These are phyloP conservation scores for Pao palembangensis DNA, from an alignment of 2,113 vertebrate genomes.

Conservation along the genomic window DNA sequence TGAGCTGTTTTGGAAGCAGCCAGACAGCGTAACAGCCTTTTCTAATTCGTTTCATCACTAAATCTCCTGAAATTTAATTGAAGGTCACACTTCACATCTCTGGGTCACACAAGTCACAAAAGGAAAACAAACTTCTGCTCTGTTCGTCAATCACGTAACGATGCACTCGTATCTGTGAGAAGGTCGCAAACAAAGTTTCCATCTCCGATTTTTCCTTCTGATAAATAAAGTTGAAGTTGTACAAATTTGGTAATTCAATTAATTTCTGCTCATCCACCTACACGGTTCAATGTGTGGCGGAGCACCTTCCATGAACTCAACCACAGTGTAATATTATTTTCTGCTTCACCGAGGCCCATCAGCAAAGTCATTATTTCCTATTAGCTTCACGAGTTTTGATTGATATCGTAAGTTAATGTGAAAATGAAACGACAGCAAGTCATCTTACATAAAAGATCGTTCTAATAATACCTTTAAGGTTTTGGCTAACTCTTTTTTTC, in stretches of 20 bases:
- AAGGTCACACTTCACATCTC: constrained; percentile 56
- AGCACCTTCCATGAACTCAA: constrained; percentile 32
- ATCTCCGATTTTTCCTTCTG: constrained; percentile 2
- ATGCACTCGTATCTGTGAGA: too few relatives aligned
- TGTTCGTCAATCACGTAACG: too few relatives aligned
- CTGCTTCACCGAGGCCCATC: constrained; percentile 61
- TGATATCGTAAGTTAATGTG: constrained; percentile 57
- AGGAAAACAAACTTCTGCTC: too few relatives aligned
- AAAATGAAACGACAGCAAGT: constrained; percentile 50
- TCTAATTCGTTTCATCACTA: constrained; percentile 57
- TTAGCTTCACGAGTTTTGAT: constrained; percentile 55
- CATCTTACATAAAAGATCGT: constrained; percentile 24
- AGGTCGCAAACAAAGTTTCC: not conserved
- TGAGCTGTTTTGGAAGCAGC: too few relatives aligned
- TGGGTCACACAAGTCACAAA: not conserved
- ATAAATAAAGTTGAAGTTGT: not conserved
- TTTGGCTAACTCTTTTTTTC: not conserved
- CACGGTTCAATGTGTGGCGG: constrained; percentile 20
- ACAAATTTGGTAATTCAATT: constrained; percentile 43
- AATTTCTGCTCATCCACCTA: constrained; percentile 38
- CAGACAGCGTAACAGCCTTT: constrained; percentile 30
- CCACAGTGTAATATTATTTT: constrained; percentile 57
- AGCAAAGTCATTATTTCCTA: constrained; percentile 55
- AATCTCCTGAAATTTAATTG: constrained; percentile 67
- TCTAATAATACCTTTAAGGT: constrained; percentile 18